Evolutionary conservation across 1,140 invertebrate species (phyloP), one percentile per base, ranked within the genome.

Genomic region (Grapholita molesta): DNA sequence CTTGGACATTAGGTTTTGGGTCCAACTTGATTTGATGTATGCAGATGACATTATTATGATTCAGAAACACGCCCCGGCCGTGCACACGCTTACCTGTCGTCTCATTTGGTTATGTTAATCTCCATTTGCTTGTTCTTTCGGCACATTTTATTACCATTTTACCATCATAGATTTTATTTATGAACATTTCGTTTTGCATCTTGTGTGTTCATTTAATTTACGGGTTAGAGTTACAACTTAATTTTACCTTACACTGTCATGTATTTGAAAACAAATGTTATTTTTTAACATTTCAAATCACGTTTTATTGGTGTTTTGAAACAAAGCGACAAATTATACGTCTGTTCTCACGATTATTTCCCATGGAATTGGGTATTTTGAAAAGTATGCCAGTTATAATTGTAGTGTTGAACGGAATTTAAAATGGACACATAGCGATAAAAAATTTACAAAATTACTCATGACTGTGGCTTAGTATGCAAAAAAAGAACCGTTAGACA

Each of bases 391-490:
- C 42, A 48, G 42, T 48, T 48, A 21, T 48, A 48, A 48, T 48
- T 48, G 42, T 48, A 48, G 42, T 18, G 42, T 8, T 18, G 42
- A 48, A 48, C 42, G 42, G 42, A 48, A 21, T 18, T 48, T 48
- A 48, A 48, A 48, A 48, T 48, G 42, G 21, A 48, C 42, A 9
- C 42, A 38, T 15, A 48, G 42, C 42, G 42, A 48, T 48, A 48
- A 48, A 48, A 38, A 57, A 57, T 32, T 18, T 24, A 42, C 67
- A 28, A 25, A 74, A 70, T 70, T 75, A 75, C 69, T 68, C 42
- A 48, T 48, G 42, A 21, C 35, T 15, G 12, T 35, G 12, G n/a
- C 7, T 48, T 18, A 48, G 18, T 7, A 48, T 48, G 18, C 18
- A 48, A 48, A 48, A 48, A 66, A 30, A 70, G 70, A 75, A 72